These are phyloP conservation scores for Ceuthmochares aereus DNA, from an alignment of 2,113 vertebrate species.

Conservation along the genomic window DNA sequence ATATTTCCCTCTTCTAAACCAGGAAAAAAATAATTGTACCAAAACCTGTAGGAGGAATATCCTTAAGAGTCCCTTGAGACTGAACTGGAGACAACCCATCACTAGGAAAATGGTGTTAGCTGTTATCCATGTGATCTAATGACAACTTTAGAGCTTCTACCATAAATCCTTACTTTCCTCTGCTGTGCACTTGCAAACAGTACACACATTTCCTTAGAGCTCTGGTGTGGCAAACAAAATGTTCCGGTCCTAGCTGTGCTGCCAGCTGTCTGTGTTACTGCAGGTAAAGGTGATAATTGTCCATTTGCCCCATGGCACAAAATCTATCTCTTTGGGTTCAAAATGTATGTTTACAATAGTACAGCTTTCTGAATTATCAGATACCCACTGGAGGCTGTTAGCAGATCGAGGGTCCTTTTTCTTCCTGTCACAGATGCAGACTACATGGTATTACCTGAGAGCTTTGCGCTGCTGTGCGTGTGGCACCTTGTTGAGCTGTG, in stretches of 20 bases:
- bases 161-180: background rate
- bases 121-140: background rate
- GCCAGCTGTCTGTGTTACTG: background rate
- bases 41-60: background rate
- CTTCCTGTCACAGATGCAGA: background rate
- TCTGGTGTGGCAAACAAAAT: accelerated
- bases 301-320: background rate
- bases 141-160: background rate
- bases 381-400: background rate
- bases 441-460: background rate
- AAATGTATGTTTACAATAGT: background rate
- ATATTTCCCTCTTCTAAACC: background rate
- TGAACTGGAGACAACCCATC: background rate
- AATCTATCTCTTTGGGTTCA: background rate
- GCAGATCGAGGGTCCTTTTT: background rate
- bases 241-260: background rate
- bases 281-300: background rate
- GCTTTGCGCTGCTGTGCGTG: accelerated
- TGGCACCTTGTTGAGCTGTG: background rate
- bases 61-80: background rate
- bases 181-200: background rate
- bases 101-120: background rate
- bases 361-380: background rate
- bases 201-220: background rate
- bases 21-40: background rate